Conservation (phyloP, 2,113 vertebrate genomes). For the Barnardius zonarius region DNA sequence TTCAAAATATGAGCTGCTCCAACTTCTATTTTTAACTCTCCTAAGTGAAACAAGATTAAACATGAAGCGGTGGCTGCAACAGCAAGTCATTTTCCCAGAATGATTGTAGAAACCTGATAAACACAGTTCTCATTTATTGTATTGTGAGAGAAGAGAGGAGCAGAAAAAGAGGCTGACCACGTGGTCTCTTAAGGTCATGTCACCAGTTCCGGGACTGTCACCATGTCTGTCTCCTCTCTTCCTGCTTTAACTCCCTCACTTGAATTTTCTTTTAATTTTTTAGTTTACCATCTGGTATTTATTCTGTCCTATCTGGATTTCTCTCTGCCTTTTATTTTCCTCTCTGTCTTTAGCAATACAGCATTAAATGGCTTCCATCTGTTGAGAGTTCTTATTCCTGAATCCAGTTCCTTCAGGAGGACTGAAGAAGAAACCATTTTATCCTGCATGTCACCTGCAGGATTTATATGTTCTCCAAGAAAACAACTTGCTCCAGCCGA, state of each 20-base stretch:
- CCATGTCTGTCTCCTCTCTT: not conserved
- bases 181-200: not conserved
- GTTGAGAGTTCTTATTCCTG: not conserved
- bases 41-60: constrained; percentile 41
- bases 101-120: constrained; percentile 35
- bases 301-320: not conserved
- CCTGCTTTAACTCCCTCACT: not conserved
- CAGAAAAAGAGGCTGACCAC: not conserved
- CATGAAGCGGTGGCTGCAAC: not conserved
- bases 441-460: not conserved
- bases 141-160: not conserved
- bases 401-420: not conserved
- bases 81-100: constrained; percentile 25
- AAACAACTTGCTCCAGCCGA: not conserved
- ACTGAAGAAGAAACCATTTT: not conserved
- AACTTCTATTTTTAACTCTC: constrained; percentile 57
- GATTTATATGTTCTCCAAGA: not conserved
- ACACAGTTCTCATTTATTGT: constrained; percentile 13
- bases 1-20: constrained; percentile 31
- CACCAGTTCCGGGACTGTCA: not conserved
- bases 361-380: not conserved
- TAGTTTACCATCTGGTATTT: not conserved
- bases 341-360: not conserved
- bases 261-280: not conserved
- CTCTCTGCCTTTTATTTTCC: not conserved